Conservation (phyloP, 2,888 invertebrate genomes). For the Luperina nickerlii region DNA sequence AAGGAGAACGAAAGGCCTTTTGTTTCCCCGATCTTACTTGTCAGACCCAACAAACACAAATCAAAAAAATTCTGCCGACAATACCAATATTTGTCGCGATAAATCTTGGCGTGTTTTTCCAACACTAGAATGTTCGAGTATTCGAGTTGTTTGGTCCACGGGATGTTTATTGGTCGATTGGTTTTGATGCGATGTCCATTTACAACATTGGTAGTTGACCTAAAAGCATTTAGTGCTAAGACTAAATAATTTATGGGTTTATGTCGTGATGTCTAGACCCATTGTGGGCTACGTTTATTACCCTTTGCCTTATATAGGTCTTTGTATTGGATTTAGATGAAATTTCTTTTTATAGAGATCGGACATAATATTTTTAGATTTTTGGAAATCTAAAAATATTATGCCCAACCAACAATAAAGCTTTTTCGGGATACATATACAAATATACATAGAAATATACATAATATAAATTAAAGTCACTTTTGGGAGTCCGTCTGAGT, state of each 20-base stretch:
- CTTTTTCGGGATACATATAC: background rate
- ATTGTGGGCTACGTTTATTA: constrained; percentile 43
- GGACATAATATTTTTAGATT: background rate
- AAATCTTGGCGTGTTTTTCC: constrained; percentile 65
- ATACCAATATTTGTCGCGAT: constrained; percentile 70
- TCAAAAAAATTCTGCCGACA: constrained; percentile 66
- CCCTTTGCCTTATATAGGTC: constrained; percentile 12
- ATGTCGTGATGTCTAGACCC: constrained; percentile 39
- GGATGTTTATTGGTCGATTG: constrained; percentile 62
- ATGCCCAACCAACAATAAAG: background rate
- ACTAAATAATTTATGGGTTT: constrained; percentile 61
- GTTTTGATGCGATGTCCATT: constrained; percentile 65
- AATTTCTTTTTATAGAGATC: background rate
- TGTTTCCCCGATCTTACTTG: constrained; percentile 53
- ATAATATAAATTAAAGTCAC: no score
- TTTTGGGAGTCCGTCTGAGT: no score
- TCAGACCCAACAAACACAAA: constrained; percentile 64
- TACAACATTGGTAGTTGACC: constrained; percentile 66
- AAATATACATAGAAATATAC: no score
- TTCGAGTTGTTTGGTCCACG: constrained; percentile 55
- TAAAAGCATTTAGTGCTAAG: constrained; percentile 65
- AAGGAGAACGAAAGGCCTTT: constrained; percentile 32
- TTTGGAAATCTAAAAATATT: no score
- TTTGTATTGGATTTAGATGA: constrained; percentile 1
- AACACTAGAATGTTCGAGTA: constrained; percentile 45